phyloP scores from a whole-genome alignment of 2,888 invertebrate genomes.

The Carcina quercana region DNA sequence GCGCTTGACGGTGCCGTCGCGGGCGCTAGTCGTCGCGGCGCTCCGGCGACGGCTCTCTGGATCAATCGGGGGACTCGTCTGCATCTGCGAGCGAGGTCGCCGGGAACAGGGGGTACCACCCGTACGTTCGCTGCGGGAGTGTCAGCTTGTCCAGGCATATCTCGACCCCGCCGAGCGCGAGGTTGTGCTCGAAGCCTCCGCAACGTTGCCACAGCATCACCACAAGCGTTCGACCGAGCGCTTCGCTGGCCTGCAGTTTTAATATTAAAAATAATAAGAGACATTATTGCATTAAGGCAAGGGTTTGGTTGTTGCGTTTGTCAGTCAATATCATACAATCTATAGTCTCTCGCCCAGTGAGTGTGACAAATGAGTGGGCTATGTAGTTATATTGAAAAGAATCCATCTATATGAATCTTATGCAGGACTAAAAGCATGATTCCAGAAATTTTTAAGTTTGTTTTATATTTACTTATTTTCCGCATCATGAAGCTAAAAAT shows the following conservation, averaged over 20 bases:
- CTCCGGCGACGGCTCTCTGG: slow-evolving; percentile 71
- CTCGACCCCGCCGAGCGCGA: slow-evolving; percentile 87
- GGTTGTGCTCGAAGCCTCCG: slow-evolving; percentile 90
- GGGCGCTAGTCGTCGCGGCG: slow-evolving; percentile 50
- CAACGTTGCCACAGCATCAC: slow-evolving; percentile 96
- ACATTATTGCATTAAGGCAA: no score
- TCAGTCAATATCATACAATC: no score
- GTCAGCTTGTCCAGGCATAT: slow-evolving; percentile 88
- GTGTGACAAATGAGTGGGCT: no score
- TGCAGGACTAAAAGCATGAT: no score
- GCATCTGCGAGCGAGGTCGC: slow-evolving; percentile 83
- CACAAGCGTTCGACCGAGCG: slow-evolving; percentile 85
- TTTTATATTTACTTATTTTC: no score
- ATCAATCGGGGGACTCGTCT: slow-evolving; percentile 73
- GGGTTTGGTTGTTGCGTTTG: no score
- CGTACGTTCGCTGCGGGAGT: slow-evolving; percentile 85
- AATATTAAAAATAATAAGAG: background rate
- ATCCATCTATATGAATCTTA: no score
- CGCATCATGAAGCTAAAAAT: no score
- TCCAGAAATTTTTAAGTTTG: no score
- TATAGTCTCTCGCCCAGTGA: no score
- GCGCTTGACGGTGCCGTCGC: slow-evolving; percentile 40
- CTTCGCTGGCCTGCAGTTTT: slow-evolving; percentile 76
- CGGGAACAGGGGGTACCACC: slow-evolving; percentile 95
- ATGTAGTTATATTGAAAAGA: no score